Conservation (phyloP, 2,797 vertebrate genomes). For the Sternotherus odoratus region DNA sequence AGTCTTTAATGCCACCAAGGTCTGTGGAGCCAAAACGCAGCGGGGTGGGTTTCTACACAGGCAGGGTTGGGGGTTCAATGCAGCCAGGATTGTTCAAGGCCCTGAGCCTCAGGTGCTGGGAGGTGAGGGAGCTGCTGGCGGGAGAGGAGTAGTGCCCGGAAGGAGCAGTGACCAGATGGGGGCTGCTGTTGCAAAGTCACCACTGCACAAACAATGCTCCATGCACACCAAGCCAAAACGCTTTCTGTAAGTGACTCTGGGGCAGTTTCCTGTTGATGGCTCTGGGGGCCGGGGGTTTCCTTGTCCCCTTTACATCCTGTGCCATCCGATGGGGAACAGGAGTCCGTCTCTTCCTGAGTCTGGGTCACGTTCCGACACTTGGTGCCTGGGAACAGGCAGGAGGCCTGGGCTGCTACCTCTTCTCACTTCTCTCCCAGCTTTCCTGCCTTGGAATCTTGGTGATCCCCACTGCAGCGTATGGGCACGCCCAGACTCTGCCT, state of each 20-base stretch:
- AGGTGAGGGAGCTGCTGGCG: background rate
- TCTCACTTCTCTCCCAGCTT: background rate
- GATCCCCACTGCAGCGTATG: too few relatives aligned
- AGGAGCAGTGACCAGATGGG: background rate
- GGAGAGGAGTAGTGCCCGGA: too few relatives aligned
- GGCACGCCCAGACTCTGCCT: too few relatives aligned
- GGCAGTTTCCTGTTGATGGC: background rate
- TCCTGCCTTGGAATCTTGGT: background rate
- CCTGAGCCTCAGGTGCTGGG: background rate
- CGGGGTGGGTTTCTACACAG: background rate
- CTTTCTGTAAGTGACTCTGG: background rate
- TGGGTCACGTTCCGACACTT: background rate
- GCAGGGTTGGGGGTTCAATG: too few relatives aligned
- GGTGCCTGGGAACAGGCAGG: background rate
- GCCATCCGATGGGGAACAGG: background rate
- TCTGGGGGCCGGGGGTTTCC: background rate
- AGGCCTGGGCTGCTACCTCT: background rate
- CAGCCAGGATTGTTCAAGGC: background rate
- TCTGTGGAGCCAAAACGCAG: background rate
- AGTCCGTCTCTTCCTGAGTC: background rate
- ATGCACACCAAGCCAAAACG: background rate
- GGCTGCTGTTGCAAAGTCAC: background rate
- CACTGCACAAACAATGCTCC: background rate
- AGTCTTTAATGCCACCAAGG: background rate
- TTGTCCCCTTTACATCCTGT: background rate